A percentile compares a stretch with the other conserved stretches of the same genome.
Evolutionary conservation across 2,888 invertebrate species (phyloP).

Genomic region (Zootermopsis nevadensis): DNA sequence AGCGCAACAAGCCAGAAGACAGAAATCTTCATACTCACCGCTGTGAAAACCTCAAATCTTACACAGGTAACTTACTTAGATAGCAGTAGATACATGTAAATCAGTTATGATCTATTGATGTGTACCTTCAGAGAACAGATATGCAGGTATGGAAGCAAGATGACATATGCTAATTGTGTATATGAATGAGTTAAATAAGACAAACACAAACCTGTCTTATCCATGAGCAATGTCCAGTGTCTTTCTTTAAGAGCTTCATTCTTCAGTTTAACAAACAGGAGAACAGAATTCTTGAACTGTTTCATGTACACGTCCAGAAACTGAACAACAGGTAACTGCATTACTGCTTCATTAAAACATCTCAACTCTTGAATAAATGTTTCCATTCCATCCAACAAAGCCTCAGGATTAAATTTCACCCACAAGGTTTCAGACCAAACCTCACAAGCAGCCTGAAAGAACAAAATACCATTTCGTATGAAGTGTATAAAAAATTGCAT

Average conservation of each 20-base stretch:
- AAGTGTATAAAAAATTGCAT: too few species aligned
- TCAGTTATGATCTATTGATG: too few species aligned
- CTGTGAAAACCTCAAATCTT: too few species aligned
- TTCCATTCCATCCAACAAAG: conserved; percentile 87
- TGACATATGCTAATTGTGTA: too few species aligned
- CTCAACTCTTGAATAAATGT: conserved; percentile 82
- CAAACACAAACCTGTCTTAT: conserved; percentile 75
- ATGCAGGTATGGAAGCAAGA: too few species aligned
- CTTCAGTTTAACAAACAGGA: conserved; percentile 90
- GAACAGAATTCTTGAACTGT: conserved; percentile 87
- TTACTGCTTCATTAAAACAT: conserved; percentile 74
- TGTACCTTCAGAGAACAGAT: too few species aligned
- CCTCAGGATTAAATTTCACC: conserved; percentile 87
- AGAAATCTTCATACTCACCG: too few species aligned
- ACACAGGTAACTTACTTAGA: too few species aligned
- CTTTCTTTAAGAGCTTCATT: conserved; percentile 89
- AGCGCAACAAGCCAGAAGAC: too few species aligned
- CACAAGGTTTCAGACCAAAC: conserved; percentile 89
- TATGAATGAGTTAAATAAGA: too few species aligned
- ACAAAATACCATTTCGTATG: conserved; percentile 27
- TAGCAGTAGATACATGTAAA: too few species aligned
- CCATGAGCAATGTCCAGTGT: conserved; percentile 92
- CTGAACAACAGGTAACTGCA: conserved; percentile 71
- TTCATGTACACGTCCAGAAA: conserved; percentile 86
- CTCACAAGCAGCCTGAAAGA: conserved; percentile 72